These are phyloP conservation scores for Perccottus glenii DNA, from an alignment of 2,113 vertebrate genomes.

Conservation along the genomic window DNA sequence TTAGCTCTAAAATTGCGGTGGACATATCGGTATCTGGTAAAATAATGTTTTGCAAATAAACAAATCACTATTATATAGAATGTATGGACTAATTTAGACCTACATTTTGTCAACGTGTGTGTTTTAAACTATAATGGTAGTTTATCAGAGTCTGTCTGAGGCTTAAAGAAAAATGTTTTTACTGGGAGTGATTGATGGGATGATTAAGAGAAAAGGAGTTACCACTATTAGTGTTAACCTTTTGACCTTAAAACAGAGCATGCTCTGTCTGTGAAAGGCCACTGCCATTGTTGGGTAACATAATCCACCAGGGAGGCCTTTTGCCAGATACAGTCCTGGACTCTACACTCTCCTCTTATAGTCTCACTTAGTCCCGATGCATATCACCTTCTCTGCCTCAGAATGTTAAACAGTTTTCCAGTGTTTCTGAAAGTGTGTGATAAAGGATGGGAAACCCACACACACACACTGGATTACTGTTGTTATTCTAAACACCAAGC, in stretches of 20 bases:
- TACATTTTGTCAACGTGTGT: conserved; percentile 9
- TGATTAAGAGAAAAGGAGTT: neutral
- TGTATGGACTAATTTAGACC: neutral
- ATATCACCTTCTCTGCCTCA: conserved; percentile 47
- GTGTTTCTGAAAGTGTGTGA: conserved; percentile 30
- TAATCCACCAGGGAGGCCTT: conserved; percentile 72
- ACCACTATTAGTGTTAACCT: conserved; percentile 24
- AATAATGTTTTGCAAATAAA: no score
- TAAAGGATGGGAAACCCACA: conserved; percentile 8
- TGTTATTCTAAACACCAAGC: conserved; percentile 31
- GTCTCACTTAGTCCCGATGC: conserved; percentile 36
- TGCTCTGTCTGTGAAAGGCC: conserved; percentile 69
- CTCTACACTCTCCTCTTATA: conserved; percentile 32
- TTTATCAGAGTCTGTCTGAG: no score
- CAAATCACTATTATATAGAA: no score
- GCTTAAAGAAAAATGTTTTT: no score
- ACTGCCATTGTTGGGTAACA: conserved; percentile 70
- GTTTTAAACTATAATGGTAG: no score
- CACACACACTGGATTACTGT: conserved; percentile 30
- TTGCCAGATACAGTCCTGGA: conserved; percentile 52
- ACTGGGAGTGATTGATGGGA: neutral
- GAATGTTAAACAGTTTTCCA: conserved; percentile 53
- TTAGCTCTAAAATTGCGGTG: neutral
- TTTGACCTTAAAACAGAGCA: conserved; percentile 64
- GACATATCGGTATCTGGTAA: neutral